Evolutionary conservation across 2,888 invertebrate genomes (phyloP).

Genomic region (Morinoia aosen): DNA sequence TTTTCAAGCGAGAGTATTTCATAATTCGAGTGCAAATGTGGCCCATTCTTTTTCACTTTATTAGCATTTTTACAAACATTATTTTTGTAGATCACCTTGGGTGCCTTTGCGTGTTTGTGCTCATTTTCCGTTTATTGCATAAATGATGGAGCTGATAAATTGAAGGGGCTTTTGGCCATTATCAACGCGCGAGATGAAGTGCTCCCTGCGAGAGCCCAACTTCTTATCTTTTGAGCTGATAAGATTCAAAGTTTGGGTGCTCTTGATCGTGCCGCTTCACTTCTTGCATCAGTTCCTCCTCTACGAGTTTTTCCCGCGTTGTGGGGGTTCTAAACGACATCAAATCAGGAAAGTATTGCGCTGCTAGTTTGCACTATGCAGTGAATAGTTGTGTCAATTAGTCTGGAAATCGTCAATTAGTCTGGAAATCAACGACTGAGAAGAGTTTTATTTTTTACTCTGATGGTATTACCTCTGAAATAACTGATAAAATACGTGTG

Average conservation of each 20-base stretch:
- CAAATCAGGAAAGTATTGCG: background rate
- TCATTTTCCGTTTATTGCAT: background rate
- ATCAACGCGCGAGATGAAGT: conserved; percentile 1
- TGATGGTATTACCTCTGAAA: background rate
- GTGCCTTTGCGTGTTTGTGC: background rate
- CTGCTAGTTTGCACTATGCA: background rate
- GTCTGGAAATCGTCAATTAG: too few species aligned
- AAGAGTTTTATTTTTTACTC: background rate
- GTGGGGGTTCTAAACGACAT: background rate
- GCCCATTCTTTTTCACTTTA: background rate
- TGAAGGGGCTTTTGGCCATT: background rate
- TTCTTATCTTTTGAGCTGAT: conserved; percentile 17
- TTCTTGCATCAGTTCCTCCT: background rate
- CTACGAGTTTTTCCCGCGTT: background rate
- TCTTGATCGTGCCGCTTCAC: background rate
- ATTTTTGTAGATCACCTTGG: background rate
- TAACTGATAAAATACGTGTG: too few species aligned
- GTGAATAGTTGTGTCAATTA: background rate
- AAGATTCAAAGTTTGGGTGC: conserved; percentile 1
- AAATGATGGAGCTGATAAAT: conserved; percentile 1
- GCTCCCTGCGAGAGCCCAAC: background rate
- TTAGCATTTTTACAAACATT: background rate
- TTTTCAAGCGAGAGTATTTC: background rate
- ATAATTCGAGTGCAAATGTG: background rate
- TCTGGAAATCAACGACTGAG: background rate